Conservation (phyloP, 1,140 invertebrate species). For the Heliconius melpomene region DNA sequence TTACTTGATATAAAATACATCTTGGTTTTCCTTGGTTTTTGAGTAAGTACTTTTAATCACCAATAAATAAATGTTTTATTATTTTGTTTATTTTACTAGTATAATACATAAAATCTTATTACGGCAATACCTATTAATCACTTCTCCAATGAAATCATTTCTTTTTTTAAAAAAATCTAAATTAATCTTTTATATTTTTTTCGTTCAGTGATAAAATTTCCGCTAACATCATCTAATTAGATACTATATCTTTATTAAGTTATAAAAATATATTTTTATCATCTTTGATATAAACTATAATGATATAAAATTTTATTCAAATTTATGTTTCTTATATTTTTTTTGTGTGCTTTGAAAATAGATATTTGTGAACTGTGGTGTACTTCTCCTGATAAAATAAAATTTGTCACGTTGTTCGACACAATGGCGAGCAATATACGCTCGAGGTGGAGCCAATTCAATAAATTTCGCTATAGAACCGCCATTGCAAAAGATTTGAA, state of each 20-base stretch:
- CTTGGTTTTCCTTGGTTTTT: too few species aligned
- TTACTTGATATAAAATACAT: not conserved
- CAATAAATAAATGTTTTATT: too few species aligned
- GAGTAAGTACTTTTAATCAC: too few species aligned
- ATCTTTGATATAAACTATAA: not conserved
- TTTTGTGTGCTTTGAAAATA: not conserved
- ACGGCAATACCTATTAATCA: not conserved
- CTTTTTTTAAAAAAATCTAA: not conserved
- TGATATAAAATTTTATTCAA: not conserved
- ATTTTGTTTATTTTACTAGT: too few species aligned
- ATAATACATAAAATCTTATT: not conserved
- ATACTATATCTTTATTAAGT: not conserved
- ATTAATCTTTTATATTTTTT: not conserved
- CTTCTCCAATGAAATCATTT: not conserved
- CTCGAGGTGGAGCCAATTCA: slow-evolving; percentile 66
- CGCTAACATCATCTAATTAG: not conserved
- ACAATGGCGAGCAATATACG: slow-evolving; percentile 60
- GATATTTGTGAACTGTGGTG: slow-evolving; percentile 17
- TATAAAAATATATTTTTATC: not conserved
- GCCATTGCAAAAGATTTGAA: slow-evolving; percentile 68
- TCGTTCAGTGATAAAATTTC: not conserved
- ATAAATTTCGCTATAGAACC: slow-evolving; percentile 65
- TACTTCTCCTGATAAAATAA: slow-evolving; percentile 53
- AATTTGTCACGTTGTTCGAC: slow-evolving; percentile 62
- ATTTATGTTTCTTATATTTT: too few species aligned